These are phyloP conservation scores for Drosophila subpulchrella DNA, from an alignment of 1,140 invertebrate genomes.

Conservation along the genomic window DNA sequence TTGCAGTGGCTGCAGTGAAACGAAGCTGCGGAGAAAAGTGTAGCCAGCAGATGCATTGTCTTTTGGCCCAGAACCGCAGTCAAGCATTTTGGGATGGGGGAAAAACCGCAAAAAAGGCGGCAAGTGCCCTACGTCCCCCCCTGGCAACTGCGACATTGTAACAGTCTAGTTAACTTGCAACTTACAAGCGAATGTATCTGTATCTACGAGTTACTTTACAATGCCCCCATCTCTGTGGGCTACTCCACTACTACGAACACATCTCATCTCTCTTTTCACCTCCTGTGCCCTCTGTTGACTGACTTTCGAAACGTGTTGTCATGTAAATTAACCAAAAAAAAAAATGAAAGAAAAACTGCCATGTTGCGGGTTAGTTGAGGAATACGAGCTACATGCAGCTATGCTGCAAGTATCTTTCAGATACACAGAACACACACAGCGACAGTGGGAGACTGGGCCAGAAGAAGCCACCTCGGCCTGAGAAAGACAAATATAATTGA, in stretches of 20 bases:
- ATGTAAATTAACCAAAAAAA: conserved; percentile 78
- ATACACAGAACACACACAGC: conserved; percentile 55
- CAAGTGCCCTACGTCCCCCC: conserved; percentile 47
- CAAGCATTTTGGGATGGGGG: conserved; percentile 49
- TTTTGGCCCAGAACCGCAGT: conserved; percentile 72
- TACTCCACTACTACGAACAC: background rate
- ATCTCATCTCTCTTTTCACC: conserved; percentile 13
- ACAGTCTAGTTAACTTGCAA: conserved; percentile 79
- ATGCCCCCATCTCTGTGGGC: conserved; percentile 10
- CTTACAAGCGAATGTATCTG: conserved; percentile 75
- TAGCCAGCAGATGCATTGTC: conserved; percentile 58
- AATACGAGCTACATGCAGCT: conserved; percentile 33
- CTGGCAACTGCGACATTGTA: conserved; percentile 58
- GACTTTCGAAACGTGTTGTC: conserved; percentile 82
- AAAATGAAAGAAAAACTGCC: conserved; percentile 33
- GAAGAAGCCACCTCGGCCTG: conserved; percentile 34
- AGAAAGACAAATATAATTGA: conserved; percentile 72
- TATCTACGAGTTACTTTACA: conserved; percentile 69
- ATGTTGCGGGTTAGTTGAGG: conserved; percentile 57
- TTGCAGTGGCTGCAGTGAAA: conserved; percentile 49
- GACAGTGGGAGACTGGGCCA: conserved; percentile 20
- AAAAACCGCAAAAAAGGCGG: conserved; percentile 56
- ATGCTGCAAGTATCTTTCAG: conserved; percentile 39
- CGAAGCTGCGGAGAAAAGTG: conserved; percentile 4
- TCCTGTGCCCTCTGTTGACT: conserved; percentile 49